These are phyloP conservation scores for Cantharis lateralis DNA, from an alignment of 2,888 invertebrate species.

Conservation along the genomic window DNA sequence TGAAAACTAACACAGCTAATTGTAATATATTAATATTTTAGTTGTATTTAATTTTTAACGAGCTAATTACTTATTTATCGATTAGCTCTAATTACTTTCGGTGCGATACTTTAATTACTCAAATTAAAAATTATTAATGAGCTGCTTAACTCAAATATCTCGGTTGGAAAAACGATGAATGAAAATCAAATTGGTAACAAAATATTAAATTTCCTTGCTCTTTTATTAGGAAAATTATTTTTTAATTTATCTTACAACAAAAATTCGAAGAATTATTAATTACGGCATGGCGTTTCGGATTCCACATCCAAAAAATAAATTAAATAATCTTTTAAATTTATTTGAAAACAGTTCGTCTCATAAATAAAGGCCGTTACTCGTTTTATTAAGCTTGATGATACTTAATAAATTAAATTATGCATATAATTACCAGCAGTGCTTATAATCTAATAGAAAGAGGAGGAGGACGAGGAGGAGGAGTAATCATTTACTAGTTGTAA, in stretches of 20 bases:
- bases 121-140: not conserved
- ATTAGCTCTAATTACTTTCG: not conserved
- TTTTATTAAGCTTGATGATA: slow-evolving; percentile 29
- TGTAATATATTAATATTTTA: not conserved
- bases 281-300: not conserved
- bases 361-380: not conserved
- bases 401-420: slow-evolving; percentile 33
- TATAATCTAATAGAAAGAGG: slow-evolving; percentile 16
- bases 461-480: slow-evolving; percentile 10
- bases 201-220: not conserved
- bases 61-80: not conserved
- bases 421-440: slow-evolving; percentile 24
- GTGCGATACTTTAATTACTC: not conserved
- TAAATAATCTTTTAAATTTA: not conserved
- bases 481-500: slow-evolving; percentile 19
- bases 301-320: not conserved
- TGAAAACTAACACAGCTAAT: not conserved
- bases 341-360: not conserved
- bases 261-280: not conserved
- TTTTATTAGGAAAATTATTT: not conserved
- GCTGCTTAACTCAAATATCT: not conserved
- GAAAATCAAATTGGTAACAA: not conserved
- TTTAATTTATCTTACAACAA: not conserved
- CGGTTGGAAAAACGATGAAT: not conserved
- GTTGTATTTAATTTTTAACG: not conserved